These are phyloP conservation scores for Cassiopea xamachana DNA, from an alignment of 30 jellyfish, hydroid and myxozoan species.

Conservation along the genomic window DNA sequence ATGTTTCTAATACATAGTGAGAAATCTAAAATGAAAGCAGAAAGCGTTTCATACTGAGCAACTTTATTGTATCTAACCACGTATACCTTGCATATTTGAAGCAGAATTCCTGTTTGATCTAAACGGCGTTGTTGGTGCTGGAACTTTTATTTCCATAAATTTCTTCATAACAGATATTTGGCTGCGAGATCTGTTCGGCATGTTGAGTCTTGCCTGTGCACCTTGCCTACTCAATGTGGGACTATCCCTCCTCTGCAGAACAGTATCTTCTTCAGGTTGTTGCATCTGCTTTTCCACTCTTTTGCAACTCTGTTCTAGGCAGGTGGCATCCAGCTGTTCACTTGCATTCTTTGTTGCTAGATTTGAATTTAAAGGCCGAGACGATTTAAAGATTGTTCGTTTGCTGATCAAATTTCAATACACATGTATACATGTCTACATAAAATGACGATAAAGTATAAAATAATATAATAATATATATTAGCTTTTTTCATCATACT, in stretches of 20 bases:
- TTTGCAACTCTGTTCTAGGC: not conserved
- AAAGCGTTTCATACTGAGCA: not conserved
- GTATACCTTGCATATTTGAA: not conserved
- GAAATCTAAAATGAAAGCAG: too few species aligned
- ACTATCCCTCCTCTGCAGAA: not conserved
- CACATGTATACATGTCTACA: not conserved
- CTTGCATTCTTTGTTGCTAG: not conserved
- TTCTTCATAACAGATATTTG: not conserved
- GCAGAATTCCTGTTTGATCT: not conserved
- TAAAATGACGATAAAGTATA: too few species aligned
- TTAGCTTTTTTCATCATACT: too few species aligned
- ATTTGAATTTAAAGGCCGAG: not conserved
- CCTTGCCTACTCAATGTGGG: not conserved
- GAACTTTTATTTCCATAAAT: conserved; percentile 3
- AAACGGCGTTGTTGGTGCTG: not conserved
- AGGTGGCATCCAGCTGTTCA: conserved; percentile 4
- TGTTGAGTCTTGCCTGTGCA: conserved; percentile 1
- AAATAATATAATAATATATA: too few species aligned
- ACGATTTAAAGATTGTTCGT: too few species aligned
- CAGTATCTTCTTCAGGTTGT: not conserved
- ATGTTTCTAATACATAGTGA: too few species aligned
- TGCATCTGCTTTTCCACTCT: not conserved
- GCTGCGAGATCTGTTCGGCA: not conserved
- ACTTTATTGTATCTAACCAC: not conserved
- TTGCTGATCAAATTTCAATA: not conserved